Percentiles rank a stretch among this genome's conserved stretches.
Conservation (phyloP, 92 coral and sea anemone species). For the Epizoanthus rinbou region DNA sequence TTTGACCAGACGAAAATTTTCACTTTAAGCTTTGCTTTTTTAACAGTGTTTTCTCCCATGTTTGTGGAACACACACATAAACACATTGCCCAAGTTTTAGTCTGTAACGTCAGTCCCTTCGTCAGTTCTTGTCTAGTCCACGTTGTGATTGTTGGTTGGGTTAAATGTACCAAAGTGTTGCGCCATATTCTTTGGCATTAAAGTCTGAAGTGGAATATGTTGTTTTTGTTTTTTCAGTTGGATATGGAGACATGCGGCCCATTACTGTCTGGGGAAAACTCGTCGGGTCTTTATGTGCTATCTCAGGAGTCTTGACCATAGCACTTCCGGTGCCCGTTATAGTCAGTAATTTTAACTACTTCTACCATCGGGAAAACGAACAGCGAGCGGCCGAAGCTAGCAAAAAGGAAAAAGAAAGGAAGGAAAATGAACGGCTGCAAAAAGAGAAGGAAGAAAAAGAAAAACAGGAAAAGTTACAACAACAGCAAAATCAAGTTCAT, state of each 20-base stretch:
- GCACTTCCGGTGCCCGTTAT: slow-evolving; percentile 99
- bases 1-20: neutral
- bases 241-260: slow-evolving; percentile 99
- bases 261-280: slow-evolving; percentile 98
- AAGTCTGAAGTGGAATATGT: neutral
- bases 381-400: slow-evolving; percentile 98
- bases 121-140: too few relatives aligned
- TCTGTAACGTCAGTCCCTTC: too few relatives aligned
- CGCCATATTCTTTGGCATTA: neutral
- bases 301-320: slow-evolving; percentile 99
- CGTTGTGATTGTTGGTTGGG: too few relatives aligned
- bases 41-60: neutral
- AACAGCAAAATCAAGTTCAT: slow-evolving; percentile 52
- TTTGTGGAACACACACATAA: neutral
- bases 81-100: too few relatives aligned
- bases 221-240: slow-evolving; percentile 57
- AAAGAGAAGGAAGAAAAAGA: slow-evolving; percentile 73
- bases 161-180: neutral
- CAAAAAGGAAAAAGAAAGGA: slow-evolving; percentile 95
- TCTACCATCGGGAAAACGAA: slow-evolving; percentile 98
- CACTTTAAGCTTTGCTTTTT: too few relatives aligned
- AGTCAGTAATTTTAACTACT: slow-evolving; percentile 96
- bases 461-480: slow-evolving; percentile 49
- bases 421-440: slow-evolving; percentile 72
- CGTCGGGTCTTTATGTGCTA: slow-evolving; percentile 98